Percentiles rank a stretch among this genome's conserved stretches.
Evolutionary conservation across 2,888 invertebrate genomes (phyloP).

Genomic region (Cheilosia grossa): DNA sequence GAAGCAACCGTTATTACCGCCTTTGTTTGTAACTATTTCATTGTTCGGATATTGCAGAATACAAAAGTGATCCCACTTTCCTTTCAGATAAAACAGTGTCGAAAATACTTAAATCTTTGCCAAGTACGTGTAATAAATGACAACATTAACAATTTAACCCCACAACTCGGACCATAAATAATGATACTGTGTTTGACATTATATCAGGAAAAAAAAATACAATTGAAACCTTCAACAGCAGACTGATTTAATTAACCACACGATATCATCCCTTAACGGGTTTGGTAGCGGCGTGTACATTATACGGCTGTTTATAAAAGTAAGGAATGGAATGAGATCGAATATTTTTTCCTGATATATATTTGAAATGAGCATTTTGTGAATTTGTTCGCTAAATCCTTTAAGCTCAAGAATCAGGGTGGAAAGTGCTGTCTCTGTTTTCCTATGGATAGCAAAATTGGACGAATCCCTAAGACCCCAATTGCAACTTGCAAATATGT

Average conservation of each 20-base stretch:
- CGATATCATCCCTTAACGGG: background rate
- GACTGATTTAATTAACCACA: constrained; percentile 2
- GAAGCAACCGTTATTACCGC: background rate
- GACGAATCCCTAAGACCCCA: too few species aligned
- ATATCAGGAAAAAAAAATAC: background rate
- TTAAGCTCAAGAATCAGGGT: too few species aligned
- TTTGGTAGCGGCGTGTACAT: background rate
- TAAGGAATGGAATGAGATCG: background rate
- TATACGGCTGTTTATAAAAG: background rate
- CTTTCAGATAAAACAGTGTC: background rate
- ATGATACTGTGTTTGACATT: background rate
- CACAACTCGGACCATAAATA: background rate
- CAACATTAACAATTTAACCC: background rate
- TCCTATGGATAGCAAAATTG: too few species aligned
- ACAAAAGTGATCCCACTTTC: background rate
- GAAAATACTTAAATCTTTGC: background rate
- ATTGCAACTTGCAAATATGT: too few species aligned
- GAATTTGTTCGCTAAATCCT: too few species aligned
- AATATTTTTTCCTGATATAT: too few species aligned
- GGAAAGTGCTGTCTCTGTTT: too few species aligned
- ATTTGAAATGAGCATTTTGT: too few species aligned
- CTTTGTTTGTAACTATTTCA: background rate
- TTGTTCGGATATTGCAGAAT: background rate
- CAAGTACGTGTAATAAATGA: background rate
- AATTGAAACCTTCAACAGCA: background rate